Evolutionary conservation across 2,888 invertebrate genomes (phyloP).

Genomic region (Nycteola revayana): DNA sequence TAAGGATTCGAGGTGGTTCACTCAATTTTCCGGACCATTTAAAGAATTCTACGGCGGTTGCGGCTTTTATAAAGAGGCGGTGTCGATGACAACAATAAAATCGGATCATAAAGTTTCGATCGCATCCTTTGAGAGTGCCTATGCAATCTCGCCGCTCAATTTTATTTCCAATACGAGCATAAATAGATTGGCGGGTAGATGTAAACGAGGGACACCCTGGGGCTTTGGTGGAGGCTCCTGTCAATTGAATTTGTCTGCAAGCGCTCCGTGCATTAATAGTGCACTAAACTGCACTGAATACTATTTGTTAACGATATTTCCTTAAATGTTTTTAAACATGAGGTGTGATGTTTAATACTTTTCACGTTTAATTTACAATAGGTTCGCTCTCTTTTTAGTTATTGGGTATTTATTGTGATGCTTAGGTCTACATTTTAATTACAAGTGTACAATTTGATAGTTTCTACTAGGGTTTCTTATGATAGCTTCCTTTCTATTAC

Average conservation of each 20-base stretch:
- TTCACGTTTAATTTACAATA: conserved; percentile 60
- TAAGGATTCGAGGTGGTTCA: conserved; percentile 34
- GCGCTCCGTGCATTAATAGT: conserved; percentile 72
- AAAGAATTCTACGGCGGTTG: conserved; percentile 38
- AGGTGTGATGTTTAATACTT: conserved; percentile 49
- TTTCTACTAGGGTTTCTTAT: conserved; percentile 42
- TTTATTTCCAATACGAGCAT: conserved; percentile 69
- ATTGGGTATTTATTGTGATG: conserved; percentile 53
- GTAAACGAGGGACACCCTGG: conserved; percentile 70
- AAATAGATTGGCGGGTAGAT: conserved; percentile 71
- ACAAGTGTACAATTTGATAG: conserved; percentile 44
- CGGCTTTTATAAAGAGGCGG: conserved; percentile 54
- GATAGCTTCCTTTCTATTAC: too few relatives aligned
- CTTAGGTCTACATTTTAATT: conserved; percentile 50
- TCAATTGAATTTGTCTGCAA: conserved; percentile 81
- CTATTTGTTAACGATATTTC: conserved; percentile 72
- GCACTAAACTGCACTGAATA: conserved; percentile 70
- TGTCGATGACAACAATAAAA: conserved; percentile 69
- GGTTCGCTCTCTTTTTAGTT: conserved; percentile 54
- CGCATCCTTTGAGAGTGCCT: conserved; percentile 65
- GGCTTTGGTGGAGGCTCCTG: conserved; percentile 66
- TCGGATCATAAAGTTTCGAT: conserved; percentile 66
- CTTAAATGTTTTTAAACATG: conserved; percentile 63
- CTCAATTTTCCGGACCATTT: conserved; percentile 47
- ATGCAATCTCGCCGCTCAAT: conserved; percentile 73